These are phyloP conservation scores for Brachionus rotundiformis DNA, from an alignment of 1,140 invertebrate species.

Conservation along the genomic window DNA sequence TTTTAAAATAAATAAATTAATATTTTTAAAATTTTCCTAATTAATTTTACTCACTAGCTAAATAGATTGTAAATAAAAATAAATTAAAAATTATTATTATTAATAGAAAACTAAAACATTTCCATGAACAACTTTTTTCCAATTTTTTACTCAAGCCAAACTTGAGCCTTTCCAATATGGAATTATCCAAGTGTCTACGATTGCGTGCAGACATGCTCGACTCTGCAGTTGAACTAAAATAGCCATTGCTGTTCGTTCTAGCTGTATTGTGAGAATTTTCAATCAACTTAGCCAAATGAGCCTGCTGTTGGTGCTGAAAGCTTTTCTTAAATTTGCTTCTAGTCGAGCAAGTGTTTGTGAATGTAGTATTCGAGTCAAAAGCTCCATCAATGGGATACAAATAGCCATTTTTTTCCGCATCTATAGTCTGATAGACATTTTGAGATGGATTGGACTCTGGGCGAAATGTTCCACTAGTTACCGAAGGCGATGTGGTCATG, in stretches of 20 bases:
- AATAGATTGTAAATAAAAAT: conserved; percentile 22
- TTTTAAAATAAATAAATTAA: background rate
- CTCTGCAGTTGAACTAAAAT: conserved; percentile 11
- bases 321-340: conserved; percentile 26
- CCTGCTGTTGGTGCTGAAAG: conserved; percentile 12
- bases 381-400: conserved; percentile 31
- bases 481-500: background rate
- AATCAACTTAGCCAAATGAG: background rate
- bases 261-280: conserved; percentile 17
- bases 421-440: conserved; percentile 52
- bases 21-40: background rate
- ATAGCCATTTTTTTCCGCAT: conserved; percentile 31
- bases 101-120: conserved; percentile 18
- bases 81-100: conserved; percentile 45
- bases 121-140: conserved; percentile 23
- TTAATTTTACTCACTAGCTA: background rate
- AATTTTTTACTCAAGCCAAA: background rate
- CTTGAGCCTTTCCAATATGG: conserved; percentile 22
- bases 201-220: background rate
- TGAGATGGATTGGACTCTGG: conserved; percentile 39
- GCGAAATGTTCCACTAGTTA: background rate
- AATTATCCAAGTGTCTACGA: conserved; percentile 8
- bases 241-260: conserved; percentile 1
- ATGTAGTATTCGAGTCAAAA: conserved; percentile 7
- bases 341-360: conserved; percentile 19